A percentile compares a stretch with the other conserved stretches of the same genome.
Evolutionary conservation across 30 jellyfish, hydroid and myxozoan species (phyloP).

Genomic region (Morbakka virulenta): DNA sequence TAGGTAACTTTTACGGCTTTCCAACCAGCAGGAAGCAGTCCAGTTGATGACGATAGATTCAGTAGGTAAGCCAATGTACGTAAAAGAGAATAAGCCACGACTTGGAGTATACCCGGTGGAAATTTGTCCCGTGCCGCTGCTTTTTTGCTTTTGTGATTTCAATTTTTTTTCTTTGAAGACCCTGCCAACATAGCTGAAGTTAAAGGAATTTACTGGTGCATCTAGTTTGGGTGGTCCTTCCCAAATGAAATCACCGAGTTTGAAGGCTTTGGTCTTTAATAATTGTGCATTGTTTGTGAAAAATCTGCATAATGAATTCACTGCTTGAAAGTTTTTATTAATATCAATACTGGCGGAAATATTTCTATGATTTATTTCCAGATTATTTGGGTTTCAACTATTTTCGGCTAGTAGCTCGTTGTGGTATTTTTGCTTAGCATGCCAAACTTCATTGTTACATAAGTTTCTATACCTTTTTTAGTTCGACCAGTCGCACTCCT

Average conservation of each 20-base stretch:
- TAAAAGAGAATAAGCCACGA: conserved; percentile 2
- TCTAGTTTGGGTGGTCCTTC: conserved; percentile 4
- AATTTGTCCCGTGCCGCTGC: conserved; percentile 8
- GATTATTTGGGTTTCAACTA: conserved; percentile 11
- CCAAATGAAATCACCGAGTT: conserved; percentile 34
- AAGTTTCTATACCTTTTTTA: not conserved
- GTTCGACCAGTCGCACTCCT: conserved; percentile 11
- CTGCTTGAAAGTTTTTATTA: conserved; percentile 6
- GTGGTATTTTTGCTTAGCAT: conserved; percentile 20
- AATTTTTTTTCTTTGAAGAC: not conserved
- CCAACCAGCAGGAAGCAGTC: conserved; percentile 10
- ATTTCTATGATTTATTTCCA: not conserved
- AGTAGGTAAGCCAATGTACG: not conserved
- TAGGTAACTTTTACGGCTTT: conserved; percentile 20
- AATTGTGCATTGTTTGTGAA: conserved; percentile 6
- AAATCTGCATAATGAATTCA: conserved; percentile 25
- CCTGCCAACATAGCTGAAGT: conserved; percentile 6
- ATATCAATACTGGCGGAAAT: not conserved
- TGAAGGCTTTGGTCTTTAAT: conserved; percentile 21
- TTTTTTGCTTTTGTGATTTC: not conserved
- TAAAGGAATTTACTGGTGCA: not conserved
- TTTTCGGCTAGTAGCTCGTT: conserved; percentile 16
- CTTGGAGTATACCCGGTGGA: conserved; percentile 40
- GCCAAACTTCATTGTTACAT: not conserved
- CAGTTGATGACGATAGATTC: conserved; percentile 1